Conservation (phyloP, 2,113 vertebrate genomes). For the Mus pahari region DNA sequence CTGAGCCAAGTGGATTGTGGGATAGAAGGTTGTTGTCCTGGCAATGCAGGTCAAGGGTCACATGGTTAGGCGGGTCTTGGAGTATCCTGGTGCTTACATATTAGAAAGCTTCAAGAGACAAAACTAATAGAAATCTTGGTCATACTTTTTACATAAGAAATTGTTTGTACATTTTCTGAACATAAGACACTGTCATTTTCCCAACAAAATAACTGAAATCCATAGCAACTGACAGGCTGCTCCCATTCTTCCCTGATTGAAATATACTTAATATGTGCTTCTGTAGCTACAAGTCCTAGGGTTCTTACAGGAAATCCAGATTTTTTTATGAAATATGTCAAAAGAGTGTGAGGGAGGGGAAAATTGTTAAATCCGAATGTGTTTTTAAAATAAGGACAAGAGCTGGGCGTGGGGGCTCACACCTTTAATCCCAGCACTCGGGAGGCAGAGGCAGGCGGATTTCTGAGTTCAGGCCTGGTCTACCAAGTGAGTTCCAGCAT, state of each 20-base stretch:
- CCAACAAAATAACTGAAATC: slow-evolving; percentile 67
- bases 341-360: not conserved
- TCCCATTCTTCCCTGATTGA: slow-evolving; percentile 11
- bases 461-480: no score
- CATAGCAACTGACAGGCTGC: not conserved
- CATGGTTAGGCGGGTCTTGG: no score
- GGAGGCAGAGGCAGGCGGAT: no score
- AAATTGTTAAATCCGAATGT: slow-evolving; percentile 40
- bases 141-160: slow-evolving; percentile 25
- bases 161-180: slow-evolving; percentile 24
- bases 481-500: no score
- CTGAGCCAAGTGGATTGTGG: no score
- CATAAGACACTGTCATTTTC: slow-evolving; percentile 40
- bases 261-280: not conserved
- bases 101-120: slow-evolving; percentile 58
- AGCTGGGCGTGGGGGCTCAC: no score
- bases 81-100: no score
- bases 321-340: slow-evolving; percentile 18
- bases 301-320: slow-evolving; percentile 36
- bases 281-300: slow-evolving; percentile 21
- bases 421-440: no score
- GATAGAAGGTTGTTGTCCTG: no score
- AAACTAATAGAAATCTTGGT: slow-evolving; percentile 53
- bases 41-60: no score
- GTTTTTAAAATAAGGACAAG: no score